Evolutionary conservation across 2,113 vertebrate species (phyloP).

Genomic region (Dipodomys ordii): DNA sequence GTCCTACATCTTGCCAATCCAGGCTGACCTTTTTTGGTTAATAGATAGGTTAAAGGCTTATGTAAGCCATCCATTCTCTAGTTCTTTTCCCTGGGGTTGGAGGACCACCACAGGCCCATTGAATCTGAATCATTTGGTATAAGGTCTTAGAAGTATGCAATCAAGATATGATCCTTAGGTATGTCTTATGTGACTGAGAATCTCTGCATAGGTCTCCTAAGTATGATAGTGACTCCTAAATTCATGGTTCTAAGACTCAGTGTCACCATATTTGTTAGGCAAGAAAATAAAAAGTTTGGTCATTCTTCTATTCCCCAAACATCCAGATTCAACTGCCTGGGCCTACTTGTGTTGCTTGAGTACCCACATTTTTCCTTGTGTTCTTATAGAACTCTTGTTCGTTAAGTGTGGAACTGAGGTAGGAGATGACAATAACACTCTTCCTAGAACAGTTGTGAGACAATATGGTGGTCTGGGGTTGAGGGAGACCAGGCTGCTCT

Average conservation of each 20-base stretch:
- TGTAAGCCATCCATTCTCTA: background rate
- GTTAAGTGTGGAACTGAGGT: background rate
- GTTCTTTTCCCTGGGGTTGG: background rate
- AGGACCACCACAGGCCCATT: background rate
- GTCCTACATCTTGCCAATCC: background rate
- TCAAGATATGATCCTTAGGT: background rate
- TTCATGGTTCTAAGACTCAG: background rate
- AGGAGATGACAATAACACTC: background rate
- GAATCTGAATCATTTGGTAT: background rate
- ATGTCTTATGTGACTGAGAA: background rate
- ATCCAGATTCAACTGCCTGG: background rate
- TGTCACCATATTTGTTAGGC: background rate
- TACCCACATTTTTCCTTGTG: background rate
- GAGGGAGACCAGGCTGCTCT: background rate
- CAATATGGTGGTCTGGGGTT: background rate
- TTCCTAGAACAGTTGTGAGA: background rate
- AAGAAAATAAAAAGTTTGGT: background rate
- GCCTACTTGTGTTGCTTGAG: background rate
- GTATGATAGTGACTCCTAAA: background rate
- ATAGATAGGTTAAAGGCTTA: background rate
- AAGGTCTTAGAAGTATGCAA: background rate
- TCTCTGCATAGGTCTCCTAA: background rate
- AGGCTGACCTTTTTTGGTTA: background rate
- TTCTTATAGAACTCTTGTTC: background rate
- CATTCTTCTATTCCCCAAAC: background rate